Evolutionary conservation across 2,888 invertebrate species (phyloP).

Genomic region (Lepidocyrtoides sp.): DNA sequence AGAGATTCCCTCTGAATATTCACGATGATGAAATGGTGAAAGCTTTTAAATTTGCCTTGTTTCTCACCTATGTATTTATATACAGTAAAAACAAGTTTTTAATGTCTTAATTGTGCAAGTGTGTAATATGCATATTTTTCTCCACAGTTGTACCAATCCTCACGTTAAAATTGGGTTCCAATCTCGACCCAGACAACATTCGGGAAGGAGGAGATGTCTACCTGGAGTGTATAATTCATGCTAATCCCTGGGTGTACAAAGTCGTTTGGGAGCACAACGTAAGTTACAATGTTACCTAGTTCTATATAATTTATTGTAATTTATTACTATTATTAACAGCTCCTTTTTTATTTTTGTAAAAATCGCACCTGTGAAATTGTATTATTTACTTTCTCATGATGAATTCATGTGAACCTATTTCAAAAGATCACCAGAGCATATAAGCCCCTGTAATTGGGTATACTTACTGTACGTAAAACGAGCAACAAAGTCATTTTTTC

Average conservation of each 20-base stretch:
- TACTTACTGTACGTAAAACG: too few species aligned
- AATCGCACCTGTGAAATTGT: too few species aligned
- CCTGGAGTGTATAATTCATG: slow-evolving; percentile 91
- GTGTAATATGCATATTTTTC: slow-evolving; percentile 5
- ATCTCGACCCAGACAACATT: slow-evolving; percentile 92
- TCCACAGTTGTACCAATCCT: slow-evolving; percentile 90
- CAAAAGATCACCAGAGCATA: background rate
- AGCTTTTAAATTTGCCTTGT: background rate
- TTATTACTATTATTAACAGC: slow-evolving; percentile 30
- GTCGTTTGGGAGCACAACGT: slow-evolving; percentile 94
- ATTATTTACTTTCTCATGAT: background rate
- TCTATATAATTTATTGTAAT: slow-evolving; percentile 45
- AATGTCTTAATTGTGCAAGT: slow-evolving; percentile 28
- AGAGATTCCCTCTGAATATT: slow-evolving; percentile 15
- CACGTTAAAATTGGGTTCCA: slow-evolving; percentile 91
- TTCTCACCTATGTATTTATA: background rate
- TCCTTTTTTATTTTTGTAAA: background rate
- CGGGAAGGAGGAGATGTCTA: slow-evolving; percentile 94
- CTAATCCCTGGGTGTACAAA: slow-evolving; percentile 93
- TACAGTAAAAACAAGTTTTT: background rate
- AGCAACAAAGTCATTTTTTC: background rate
- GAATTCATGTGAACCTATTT: background rate
- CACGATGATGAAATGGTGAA: slow-evolving; percentile 31
- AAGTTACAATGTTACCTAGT: slow-evolving; percentile 87
- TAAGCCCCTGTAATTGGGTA: background rate